Conservation (phyloP, 2,888 invertebrate genomes). For the Megalurothrips usitatus region DNA sequence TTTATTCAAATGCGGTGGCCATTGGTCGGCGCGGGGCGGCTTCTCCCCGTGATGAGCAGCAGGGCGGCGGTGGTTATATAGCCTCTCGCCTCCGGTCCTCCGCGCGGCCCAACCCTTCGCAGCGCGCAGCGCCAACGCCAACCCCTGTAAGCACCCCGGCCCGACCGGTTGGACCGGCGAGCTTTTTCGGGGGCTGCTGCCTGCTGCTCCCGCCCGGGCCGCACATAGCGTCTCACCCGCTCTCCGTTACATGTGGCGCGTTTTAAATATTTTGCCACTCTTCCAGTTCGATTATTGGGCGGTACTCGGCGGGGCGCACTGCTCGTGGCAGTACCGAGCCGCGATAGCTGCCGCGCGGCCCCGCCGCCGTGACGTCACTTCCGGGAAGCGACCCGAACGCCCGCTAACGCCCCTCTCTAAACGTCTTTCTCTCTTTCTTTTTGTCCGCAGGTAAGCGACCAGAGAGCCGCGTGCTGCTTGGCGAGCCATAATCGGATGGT, state of each 20-base stretch:
- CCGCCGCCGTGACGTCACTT: background rate
- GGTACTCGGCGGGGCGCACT: background rate
- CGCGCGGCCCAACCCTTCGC: too few relatives aligned
- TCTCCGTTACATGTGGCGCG: background rate
- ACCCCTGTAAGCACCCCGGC: background rate
- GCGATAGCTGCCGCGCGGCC: too few relatives aligned
- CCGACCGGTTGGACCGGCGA: background rate
- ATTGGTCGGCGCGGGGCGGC: background rate
- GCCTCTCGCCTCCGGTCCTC: background rate
- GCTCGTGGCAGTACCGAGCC: too few relatives aligned
- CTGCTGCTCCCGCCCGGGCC: background rate
- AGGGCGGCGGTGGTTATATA: background rate
- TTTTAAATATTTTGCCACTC: background rate
- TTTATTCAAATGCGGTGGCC: slow-evolving; percentile 17
- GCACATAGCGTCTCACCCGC: background rate
- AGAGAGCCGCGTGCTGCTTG: too few relatives aligned
- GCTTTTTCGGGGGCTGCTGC: background rate
- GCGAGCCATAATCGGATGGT: too few relatives aligned
- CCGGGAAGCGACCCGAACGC: background rate
- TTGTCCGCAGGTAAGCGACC: background rate
- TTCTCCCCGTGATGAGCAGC: background rate
- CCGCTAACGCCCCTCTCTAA: background rate
- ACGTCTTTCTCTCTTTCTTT: background rate
- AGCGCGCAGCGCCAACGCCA: too few relatives aligned
- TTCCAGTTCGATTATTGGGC: slow-evolving; percentile 1